Evolutionary conservation across 2,888 invertebrate genomes (phyloP), one percentile per base, ranked within the genome.

Genomic region (Villa cingulata): DNA sequence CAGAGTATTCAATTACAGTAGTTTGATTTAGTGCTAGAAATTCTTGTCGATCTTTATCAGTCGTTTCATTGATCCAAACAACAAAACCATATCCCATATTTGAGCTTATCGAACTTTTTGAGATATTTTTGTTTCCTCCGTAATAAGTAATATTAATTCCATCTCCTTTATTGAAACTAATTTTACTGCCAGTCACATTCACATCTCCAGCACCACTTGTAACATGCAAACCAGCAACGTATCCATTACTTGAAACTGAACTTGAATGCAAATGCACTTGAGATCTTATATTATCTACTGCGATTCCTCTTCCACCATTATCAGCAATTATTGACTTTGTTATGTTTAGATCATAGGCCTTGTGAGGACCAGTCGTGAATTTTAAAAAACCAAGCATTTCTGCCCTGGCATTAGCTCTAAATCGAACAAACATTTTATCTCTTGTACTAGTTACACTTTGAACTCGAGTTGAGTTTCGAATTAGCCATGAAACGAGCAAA

Each of bases 141-240:
- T 88, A 86, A 51, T 90, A 90, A 0, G 95, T 94, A 14, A 98
- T 83, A 65, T 98, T 98, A 12, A 98, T 76, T 0, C 97, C 98
- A 60, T 92, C 92, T 2, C 92, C 94, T 61, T 82, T 78, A 64
- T 98, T 98, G 57, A 88, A 85, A 17, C 86, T 84, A 55, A 98
- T 83, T 58, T 83, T 76, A 54, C 91, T 90, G 57, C 86, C 81
- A 18, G 96, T 95, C 4, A 98, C 76, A 65, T 96, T 94, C 0
- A 98, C 78, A 65, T 96, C 94, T 2, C 92, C 92, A 0, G 87
- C 92, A 3, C 97, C 98, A 57, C 81, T 85, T 2, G 83, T 76
- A 2, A 98, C 80, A 59, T 94, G 88, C 4, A 97, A 74, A 9
- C 96, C 96, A 3, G 92, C 91, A 1, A 88, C 83, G 63, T 94